Conservation (phyloP, 2,888 invertebrate genomes). For the Cylindroiulus punctatus region DNA sequence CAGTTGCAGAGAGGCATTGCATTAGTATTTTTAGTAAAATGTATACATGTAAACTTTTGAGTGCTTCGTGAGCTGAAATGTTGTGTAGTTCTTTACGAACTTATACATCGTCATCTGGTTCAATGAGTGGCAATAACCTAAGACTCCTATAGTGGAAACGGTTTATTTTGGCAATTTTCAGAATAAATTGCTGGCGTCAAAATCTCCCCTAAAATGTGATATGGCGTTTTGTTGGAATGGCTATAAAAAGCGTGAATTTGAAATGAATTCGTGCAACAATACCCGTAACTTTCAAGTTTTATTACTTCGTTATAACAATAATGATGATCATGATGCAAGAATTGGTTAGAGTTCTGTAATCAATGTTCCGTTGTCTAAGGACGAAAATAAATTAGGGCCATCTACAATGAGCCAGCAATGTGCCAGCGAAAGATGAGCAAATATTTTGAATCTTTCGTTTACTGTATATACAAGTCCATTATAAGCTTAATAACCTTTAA, state of each 20-base stretch:
- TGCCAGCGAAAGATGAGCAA: neutral
- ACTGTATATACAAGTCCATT: too few relatives aligned
- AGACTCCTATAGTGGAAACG: neutral
- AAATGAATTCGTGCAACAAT: neutral
- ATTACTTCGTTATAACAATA: neutral
- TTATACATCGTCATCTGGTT: neutral
- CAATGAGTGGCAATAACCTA: slow-evolving; percentile 15
- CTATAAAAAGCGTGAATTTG: neutral
- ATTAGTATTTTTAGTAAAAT: neutral
- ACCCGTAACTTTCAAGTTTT: neutral
- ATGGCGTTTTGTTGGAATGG: neutral
- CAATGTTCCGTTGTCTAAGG: neutral
- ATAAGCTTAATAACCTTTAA: too few relatives aligned
- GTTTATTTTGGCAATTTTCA: neutral
- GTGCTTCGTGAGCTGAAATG: neutral
- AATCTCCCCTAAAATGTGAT: neutral
- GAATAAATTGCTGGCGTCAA: neutral
- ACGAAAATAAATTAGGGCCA: neutral
- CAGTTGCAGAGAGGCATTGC: neutral
- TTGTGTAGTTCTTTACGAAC: neutral
- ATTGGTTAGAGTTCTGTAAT: neutral
- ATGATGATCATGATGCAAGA: neutral
- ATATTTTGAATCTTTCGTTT: too few relatives aligned
- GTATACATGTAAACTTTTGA: neutral
- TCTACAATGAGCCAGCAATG: neutral